Conservation (phyloP, 2,113 vertebrate species). For the Cathartes aura region DNA sequence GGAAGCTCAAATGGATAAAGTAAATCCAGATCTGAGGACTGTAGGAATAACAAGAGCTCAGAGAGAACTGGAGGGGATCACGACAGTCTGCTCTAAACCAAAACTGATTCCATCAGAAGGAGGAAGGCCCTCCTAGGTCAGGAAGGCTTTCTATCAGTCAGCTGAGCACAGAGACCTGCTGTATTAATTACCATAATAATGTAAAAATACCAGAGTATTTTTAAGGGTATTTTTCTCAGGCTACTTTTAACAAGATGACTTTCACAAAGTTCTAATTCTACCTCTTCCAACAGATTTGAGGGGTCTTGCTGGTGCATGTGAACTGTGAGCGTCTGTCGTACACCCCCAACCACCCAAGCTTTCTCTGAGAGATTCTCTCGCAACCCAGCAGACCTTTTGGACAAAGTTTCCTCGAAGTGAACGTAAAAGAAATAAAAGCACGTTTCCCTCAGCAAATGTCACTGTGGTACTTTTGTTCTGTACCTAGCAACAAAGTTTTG, state of each 20-base stretch:
- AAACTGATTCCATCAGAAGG: not conserved
- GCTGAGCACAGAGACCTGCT: not conserved
- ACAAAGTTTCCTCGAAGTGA: not conserved
- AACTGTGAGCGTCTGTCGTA: rapidly evolving
- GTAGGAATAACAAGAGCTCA: not conserved
- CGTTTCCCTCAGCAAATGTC: not conserved
- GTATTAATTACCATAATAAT: too few relatives aligned
- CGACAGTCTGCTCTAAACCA: not conserved
- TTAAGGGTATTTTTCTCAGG: not conserved
- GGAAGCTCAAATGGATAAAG: not conserved
- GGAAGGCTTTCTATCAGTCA: not conserved
- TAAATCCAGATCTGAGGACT: not conserved
- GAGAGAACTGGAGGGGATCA: not conserved
- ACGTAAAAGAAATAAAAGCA: not conserved
- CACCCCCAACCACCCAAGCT: not conserved
- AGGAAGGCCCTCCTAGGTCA: not conserved
- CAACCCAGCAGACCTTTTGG: not conserved
- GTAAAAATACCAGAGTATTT: not conserved
- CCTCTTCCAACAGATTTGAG: not conserved
- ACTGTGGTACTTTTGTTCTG: not conserved
- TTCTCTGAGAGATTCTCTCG: not conserved
- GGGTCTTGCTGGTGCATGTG: rapidly evolving
- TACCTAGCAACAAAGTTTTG: not conserved
- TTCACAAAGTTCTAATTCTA: not conserved
- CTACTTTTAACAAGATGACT: not conserved